These are phyloP conservation scores for Nymphalis urticae DNA, from an alignment of 2,888 invertebrate genomes.

Conservation along the genomic window DNA sequence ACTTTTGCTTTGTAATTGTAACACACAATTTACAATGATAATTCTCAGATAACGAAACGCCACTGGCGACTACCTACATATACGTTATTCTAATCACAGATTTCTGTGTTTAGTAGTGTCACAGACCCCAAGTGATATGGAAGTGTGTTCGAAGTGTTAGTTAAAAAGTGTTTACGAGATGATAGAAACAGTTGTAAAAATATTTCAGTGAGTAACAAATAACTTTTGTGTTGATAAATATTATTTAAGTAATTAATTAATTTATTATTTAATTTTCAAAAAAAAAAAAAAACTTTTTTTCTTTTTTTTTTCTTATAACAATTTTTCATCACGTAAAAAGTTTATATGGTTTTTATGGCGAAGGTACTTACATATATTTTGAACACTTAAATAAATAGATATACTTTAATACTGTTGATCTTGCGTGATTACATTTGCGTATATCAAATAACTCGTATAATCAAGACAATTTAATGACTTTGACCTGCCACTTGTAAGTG, in stretches of 20 bases:
- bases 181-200: conserved; percentile 30
- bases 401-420: background rate
- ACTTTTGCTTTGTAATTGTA: too few relatives aligned
- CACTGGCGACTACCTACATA: conserved; percentile 9
- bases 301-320: too few relatives aligned
- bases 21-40: conserved; percentile 1
- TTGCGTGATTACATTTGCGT: background rate
- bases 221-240: background rate
- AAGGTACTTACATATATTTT: too few relatives aligned
- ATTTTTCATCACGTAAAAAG: too few relatives aligned
- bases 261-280: background rate
- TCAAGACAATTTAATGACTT: conserved; percentile 5
- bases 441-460: background rate
- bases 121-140: conserved; percentile 18
- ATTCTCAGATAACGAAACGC: conserved; percentile 19
- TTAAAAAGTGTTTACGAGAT: conserved; percentile 14
- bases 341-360: too few relatives aligned
- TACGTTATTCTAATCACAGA: conserved; percentile 1
- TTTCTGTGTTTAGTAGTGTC: conserved; percentile 27
- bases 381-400: too few relatives aligned
- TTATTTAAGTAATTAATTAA: background rate
- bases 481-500: background rate
- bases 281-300: too few relatives aligned
- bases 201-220: conserved; percentile 37
- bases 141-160: conserved; percentile 18